These are phyloP conservation scores for Chlorodrepanis virens DNA, from an alignment of 2,113 vertebrate species.

Conservation along the genomic window DNA sequence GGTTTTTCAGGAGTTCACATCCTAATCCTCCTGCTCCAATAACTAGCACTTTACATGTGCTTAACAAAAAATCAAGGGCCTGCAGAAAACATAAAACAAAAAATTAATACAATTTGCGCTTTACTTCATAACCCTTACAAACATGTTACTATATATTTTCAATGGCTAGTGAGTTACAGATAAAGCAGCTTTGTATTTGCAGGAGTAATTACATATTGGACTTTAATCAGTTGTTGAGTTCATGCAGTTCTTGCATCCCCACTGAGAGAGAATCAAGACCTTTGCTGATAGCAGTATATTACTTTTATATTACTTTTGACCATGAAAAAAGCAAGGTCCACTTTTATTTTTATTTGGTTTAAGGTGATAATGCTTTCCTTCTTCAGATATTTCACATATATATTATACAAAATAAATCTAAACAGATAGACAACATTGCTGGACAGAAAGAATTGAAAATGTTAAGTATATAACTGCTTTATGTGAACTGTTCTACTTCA, in stretches of 20 bases:
- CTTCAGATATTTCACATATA: background rate
- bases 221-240: background rate
- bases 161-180: background rate
- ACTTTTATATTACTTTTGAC: background rate
- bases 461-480: background rate
- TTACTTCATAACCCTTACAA: background rate
- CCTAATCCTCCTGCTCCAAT: constrained; percentile 95
- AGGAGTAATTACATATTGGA: background rate
- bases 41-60: constrained; percentile 92
- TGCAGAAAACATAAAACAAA: constrained; percentile 69
- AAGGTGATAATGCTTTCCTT: background rate
- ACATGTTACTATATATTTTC: background rate
- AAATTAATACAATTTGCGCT: constrained; percentile 38
- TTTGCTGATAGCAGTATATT: background rate
- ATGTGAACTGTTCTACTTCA: background rate
- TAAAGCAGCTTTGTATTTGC: background rate
- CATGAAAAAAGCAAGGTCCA: background rate
- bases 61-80: constrained; percentile 91
- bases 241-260: background rate
- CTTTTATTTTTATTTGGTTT: background rate
- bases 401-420: background rate
- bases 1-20: constrained; percentile 95
- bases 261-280: background rate
- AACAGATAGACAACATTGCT: background rate
- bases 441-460: background rate